These are phyloP conservation scores for Drosophila auraria DNA, from an alignment of 1,140 invertebrate genomes.

Conservation along the genomic window DNA sequence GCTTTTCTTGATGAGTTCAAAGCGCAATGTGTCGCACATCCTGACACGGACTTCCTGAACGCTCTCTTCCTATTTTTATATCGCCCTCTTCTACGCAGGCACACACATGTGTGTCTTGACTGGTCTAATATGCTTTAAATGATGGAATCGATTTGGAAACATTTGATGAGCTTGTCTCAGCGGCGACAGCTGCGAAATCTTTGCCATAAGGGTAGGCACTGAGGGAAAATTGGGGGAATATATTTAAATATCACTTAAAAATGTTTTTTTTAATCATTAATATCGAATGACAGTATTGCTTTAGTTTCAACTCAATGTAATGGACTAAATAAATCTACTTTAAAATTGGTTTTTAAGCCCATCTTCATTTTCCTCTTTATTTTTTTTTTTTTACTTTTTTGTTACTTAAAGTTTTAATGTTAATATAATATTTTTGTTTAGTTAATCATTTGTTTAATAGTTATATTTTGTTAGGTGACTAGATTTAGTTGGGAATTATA, in stretches of 20 bases:
- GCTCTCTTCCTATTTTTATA: slow-evolving; percentile 13
- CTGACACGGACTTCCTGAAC: slow-evolving; percentile 11
- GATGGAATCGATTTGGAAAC: slow-evolving; percentile 60
- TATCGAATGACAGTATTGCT: too few relatives aligned
- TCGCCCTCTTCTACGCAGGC: background rate
- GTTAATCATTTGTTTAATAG: too few relatives aligned
- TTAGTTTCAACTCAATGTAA: too few relatives aligned
- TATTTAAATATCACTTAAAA: background rate
- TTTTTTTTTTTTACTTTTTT: too few relatives aligned
- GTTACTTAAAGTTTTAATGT: too few relatives aligned
- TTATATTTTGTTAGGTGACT: too few relatives aligned
- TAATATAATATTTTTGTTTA: too few relatives aligned
- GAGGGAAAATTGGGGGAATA: background rate
- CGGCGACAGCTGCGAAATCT: slow-evolving; percentile 43
- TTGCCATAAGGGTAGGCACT: slow-evolving; percentile 8
- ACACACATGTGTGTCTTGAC: slow-evolving; percentile 27
- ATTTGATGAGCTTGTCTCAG: slow-evolving; percentile 61
- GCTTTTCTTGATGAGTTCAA: slow-evolving; percentile 44
- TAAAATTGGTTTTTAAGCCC: too few relatives aligned
- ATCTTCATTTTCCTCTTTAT: too few relatives aligned
- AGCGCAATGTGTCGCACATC: slow-evolving; percentile 58
- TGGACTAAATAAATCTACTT: too few relatives aligned
- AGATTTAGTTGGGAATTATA: too few relatives aligned
- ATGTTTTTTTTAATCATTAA: background rate
- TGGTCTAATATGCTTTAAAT: slow-evolving; percentile 65